Evolutionary conservation across 2,888 invertebrate genomes (phyloP), one percentile per base, ranked within the genome.

Genomic region (Clunio marinus): DNA sequence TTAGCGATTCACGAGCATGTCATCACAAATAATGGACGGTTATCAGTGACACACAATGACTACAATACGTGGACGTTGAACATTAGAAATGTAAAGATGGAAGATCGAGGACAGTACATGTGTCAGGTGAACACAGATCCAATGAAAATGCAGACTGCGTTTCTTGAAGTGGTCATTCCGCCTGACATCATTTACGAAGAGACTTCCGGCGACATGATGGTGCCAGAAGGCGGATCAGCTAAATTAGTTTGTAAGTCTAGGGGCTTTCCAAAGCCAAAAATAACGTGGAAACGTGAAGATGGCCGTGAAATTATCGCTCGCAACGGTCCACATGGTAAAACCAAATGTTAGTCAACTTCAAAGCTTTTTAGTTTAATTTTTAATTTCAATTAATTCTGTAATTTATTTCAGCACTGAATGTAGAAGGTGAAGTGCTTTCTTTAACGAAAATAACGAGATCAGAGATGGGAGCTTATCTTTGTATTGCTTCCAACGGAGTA

Each of bases 81-180:
- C 80, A 91, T 95, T 77, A 85, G 88, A 73, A 87, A 88, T 73
- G 93, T 92, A 73, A 87, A 88, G 77, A 83, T 90, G 74, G 91
- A 91, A 77, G 94, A 95, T 81, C 82, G 91, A 70, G 94, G 94
- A 74, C 88, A 89, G 78, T 93, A 93, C 79, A 93, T 93, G 93
- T 93, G 93, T 82, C 94, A 95, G 84, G 92, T 95, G 75, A 94
- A 94, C 80, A 94, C 93, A 70, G 90, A 93, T 80, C 93, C 93
- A 59, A 92, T 93, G 92, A 92, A 92, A 83, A 93, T 92, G 86
- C 93, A 93, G 90, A 90, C 89, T 72, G 93, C 93, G 72, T 91
- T 85, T 77, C 80, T 95, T 75, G 93, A 94, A 80, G 94, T 95
- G 72, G 93, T 94, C 28, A 92, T 93, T 75, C 92, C 93, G 32